Base-by-base conservation (phyloP, 2,113 vertebrate species). In the Phainopepla nitens region DNA sequence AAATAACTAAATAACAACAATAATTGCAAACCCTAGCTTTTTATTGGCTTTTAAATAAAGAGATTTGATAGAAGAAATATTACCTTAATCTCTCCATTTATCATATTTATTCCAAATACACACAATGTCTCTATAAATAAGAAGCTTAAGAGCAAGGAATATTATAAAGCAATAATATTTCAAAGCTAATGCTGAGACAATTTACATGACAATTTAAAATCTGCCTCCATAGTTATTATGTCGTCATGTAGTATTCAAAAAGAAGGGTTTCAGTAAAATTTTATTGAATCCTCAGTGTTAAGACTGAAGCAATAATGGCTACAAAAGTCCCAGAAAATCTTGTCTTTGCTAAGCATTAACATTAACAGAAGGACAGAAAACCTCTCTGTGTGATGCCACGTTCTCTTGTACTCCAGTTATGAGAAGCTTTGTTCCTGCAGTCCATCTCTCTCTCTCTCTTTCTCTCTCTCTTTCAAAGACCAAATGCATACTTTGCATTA, bases 201-300 rank as follows among this genome's bases (percentile, higher is more conserved):
- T 94, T 96, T 96, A 76, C 77, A 87, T 80, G 45, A 91, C 65
- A 95, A 94, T 96, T 87, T 91, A 44, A 89, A 95, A 85, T 85
- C 73, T 94, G 36, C 56, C 66, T 82, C 89, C 53, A 22, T 21
- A 91, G 73, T 58, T 76, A 87, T 87, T 80, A 65, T 80, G 54
- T 54, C 83, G 80, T 71, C 8, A 2, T 49, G 36, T 60, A 82
- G 80, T 54, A 82, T n/a, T 80, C 10, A 36, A 84, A 84, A 72
- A 82, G 27, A 21, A 72, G 78, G 61, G 94, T 89, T 92, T 94
- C 33, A 92, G 44, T 79, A 62, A 78, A 87, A 91, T 58, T 82
- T 79, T 51, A 69, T 17, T 65, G 41, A 93, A 72, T 28, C 2
- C 15, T 72, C 65, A 39, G 0, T 47, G 36, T 88, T 88, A 64